Evolutionary conservation across 2,888 invertebrate species (phyloP).

Genomic region (Acrobasis repandana): DNA sequence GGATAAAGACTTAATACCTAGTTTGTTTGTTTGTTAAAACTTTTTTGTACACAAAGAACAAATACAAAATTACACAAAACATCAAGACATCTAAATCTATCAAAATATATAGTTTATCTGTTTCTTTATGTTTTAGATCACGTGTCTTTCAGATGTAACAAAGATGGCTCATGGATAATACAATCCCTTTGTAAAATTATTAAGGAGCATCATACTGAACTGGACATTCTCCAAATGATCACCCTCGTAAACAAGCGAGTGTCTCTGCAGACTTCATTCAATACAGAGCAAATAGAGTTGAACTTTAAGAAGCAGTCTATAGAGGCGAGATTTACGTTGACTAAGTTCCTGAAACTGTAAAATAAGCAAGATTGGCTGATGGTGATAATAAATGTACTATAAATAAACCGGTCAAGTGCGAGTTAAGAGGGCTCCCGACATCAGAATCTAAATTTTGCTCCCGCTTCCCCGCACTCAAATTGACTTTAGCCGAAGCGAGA

Average conservation of each 20-base stretch:
- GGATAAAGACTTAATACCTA: too few species aligned
- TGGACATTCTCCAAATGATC: conserved; percentile 57
- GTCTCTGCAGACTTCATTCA: conserved; percentile 48
- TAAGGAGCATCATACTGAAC: conserved; percentile 37
- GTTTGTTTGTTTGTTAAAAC: too few species aligned
- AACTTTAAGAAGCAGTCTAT: conserved; percentile 64
- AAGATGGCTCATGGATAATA: conserved; percentile 8
- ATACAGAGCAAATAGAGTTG: conserved; percentile 36
- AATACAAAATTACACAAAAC: too few species aligned
- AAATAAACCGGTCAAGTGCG: too few species aligned
- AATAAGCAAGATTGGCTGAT: not conserved
- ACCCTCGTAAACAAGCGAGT: conserved; percentile 52
- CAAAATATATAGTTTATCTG: too few species aligned
- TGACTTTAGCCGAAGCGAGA: too few species aligned
- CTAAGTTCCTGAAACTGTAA: conserved; percentile 51
- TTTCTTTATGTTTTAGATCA: not conserved
- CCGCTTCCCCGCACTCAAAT: too few species aligned
- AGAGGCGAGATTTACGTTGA: conserved; percentile 60
- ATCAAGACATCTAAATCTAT: too few species aligned
- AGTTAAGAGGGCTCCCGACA: too few species aligned
- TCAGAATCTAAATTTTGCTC: too few species aligned
- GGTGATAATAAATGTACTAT: too few species aligned
- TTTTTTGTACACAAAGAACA: too few species aligned
- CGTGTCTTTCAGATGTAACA: not conserved
- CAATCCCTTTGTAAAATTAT: conserved; percentile 54